Base-by-base conservation (phyloP, 2,797 vertebrate species). In the Limnodromus scolopaceus region DNA sequence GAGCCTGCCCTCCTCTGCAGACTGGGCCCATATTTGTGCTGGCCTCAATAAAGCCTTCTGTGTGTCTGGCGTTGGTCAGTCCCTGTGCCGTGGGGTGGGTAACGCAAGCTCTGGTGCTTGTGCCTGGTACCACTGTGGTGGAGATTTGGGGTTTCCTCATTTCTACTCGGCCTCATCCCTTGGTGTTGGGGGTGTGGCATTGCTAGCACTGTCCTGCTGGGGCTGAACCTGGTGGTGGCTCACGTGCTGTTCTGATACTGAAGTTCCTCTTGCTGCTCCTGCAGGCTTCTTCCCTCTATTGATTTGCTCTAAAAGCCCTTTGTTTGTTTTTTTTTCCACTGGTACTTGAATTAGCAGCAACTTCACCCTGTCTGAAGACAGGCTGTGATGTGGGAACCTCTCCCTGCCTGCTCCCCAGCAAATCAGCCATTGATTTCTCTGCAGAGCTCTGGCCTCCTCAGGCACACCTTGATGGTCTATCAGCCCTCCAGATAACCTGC, bases 11-110 rank as follows among this genome's bases (percentile, higher is more conserved):
- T 19, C 1, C 2, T 7, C 28, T 2, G 10, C 14, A 8, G 46
- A 13, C 36, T 8, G 48, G n/a, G 12, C 11, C 15, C 11, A 28
- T 2, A 30, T 9, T 38, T 34, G 74, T 6, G 0, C 2, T 30
- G 20, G 15, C 43, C 12, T 24, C 53, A 15, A 0, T 51, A 7
- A 71, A 55, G 18, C 2, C 43, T 6, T 2, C 43, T 1, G 0
- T 0, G 7, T 46, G 23, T 13, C 55, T 0, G 1, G 36, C 7
- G 13, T 38, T 11, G 27, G 74, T 34, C 18, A 9, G 0, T 19
- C 14, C 32, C 24, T 2, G 27, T 0, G 5, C 7, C 0, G 0
- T 0, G 2, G n/a, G 2, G 5, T 0, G 3, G 6, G 27, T 63
- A 32, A 3, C 0, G 4, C 11, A 17, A 13, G 48, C 39, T 27